A percentile compares a stretch with the other conserved stretches of the same genome.
phyloP scores from a whole-genome alignment of 1,140 invertebrate genomes.

The Leptopilina clavipes region DNA sequence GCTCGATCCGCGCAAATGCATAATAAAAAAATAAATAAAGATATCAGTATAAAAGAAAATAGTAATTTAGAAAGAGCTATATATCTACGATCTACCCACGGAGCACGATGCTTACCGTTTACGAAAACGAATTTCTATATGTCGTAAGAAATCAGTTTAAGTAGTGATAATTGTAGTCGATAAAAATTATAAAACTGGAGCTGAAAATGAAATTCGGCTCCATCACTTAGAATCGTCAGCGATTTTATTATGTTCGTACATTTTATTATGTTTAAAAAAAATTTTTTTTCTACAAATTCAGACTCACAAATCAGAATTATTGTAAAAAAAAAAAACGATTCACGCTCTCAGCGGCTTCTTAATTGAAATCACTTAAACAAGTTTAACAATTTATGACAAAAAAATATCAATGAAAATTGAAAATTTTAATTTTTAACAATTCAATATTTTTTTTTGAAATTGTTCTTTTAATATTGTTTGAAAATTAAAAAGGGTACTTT shows the following conservation, averaged over 20 bases:
- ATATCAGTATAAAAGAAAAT: slow-evolving; percentile 39
- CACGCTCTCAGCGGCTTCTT: neutral
- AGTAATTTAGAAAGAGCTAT: slow-evolving; percentile 31
- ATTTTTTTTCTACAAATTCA: neutral
- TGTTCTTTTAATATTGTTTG: too few relatives aligned
- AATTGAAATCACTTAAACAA: too few relatives aligned
- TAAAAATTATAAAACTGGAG: neutral
- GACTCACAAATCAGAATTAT: neutral
- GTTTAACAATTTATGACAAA: too few relatives aligned
- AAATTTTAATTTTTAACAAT: too few relatives aligned
- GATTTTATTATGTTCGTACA: slow-evolving; percentile 32
- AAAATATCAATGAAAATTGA: too few relatives aligned
- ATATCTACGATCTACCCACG: slow-evolving; percentile 34
- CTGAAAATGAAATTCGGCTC: neutral
- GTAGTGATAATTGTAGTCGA: slow-evolving; percentile 54
- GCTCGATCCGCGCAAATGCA: slow-evolving; percentile 39
- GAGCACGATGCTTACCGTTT: slow-evolving; percentile 52
- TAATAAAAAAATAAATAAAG: slow-evolving; percentile 39
- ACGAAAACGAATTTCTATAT: slow-evolving; percentile 57
- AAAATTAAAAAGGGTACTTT: too few relatives aligned
- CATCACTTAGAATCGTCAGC: slow-evolving; percentile 18
- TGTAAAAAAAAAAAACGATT: neutral
- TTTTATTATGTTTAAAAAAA: neutral
- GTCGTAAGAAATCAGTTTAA: slow-evolving; percentile 54
- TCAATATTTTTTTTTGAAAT: too few relatives aligned